phyloP scores from a whole-genome alignment of 2,113 vertebrate species.

The Bubalus kerabau region DNA sequence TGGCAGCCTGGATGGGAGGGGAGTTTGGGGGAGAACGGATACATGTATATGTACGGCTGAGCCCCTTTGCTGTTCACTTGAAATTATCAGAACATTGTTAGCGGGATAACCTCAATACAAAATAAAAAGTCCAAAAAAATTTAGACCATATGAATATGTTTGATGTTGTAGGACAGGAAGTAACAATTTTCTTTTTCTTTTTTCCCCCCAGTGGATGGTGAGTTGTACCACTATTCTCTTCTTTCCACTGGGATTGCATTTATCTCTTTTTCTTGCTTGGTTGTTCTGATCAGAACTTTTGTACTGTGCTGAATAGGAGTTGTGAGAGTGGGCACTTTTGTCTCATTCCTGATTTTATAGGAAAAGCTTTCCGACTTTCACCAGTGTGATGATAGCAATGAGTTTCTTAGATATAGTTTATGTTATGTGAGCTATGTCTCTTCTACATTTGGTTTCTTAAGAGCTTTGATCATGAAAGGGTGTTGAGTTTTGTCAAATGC shows the following conservation, averaged over 20 bases:
- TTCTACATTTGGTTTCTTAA: background rate
- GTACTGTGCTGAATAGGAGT: background rate
- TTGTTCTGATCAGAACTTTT: background rate
- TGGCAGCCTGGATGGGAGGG: background rate
- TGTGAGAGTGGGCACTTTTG: background rate
- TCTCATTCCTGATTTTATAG: background rate
- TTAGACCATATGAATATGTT: background rate
- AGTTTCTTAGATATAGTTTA: background rate
- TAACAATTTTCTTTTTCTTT: background rate
- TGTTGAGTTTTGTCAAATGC: background rate
- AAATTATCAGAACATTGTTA: background rate
- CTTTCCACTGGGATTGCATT: background rate
- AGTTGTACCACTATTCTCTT: background rate
- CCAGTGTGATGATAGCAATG: background rate
- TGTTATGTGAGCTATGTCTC: background rate
- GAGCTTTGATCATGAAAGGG: background rate
- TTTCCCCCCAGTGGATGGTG: background rate
- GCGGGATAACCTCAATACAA: background rate
- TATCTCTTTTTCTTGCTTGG: background rate
- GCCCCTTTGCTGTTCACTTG: background rate
- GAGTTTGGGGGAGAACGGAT: background rate
- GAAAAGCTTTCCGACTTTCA: background rate
- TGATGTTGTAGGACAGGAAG: background rate
- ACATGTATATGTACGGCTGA: background rate
- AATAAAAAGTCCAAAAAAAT: background rate